Base-by-base conservation (phyloP, 2,888 invertebrate species). In the Eudasyphora cyanicolor region DNA sequence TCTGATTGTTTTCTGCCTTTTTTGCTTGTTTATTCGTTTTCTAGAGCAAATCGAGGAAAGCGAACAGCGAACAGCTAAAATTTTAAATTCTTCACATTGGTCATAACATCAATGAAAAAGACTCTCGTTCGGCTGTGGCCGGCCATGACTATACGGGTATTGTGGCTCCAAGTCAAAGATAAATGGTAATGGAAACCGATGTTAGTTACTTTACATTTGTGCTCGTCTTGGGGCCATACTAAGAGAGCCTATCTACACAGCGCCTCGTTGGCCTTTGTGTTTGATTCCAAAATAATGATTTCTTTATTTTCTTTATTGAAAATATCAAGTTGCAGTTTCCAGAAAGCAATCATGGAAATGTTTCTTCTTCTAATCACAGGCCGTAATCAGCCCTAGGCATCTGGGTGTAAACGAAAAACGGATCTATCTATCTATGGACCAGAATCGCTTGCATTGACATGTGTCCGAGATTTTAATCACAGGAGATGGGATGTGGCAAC, bases 381-480 rank as follows among this genome's bases (percentile, higher is more conserved):
- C 51, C 17, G 2, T 51, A 21, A 51, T 51, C 51, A 51, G 51
- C 51, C 24, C 1, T 6, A 21, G 24, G 51, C 51, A 51, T 51
- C 24, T 8, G 51, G 51, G 24, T 19, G 19, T 51, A 8, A 21
- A 21, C 24, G 51, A 19, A 21, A 8, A 8, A 49, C 35, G 19
- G n/a, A n/a, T n/a, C n/a, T 19, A 10, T 51, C 51, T 19, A 51
- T 19, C 21, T 7, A 35, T 21, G 51, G 51, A 51, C 51, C 6
- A 51, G 19, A 51, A 51, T 51, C 21, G 10, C 57, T 24, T 45
- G 17, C 35, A 21, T 6, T 12, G 35, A 38, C 64, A 35, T 64
- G 64, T 35, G 64, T 64, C 64, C 35, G 19, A 64, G 21, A 35
- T 35, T 64, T n/a, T 64, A 35, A 57, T 24, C 14, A 24, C 14